These are phyloP conservation scores for Thyatira batis DNA, from an alignment of 2,888 invertebrate genomes.

Conservation along the genomic window DNA sequence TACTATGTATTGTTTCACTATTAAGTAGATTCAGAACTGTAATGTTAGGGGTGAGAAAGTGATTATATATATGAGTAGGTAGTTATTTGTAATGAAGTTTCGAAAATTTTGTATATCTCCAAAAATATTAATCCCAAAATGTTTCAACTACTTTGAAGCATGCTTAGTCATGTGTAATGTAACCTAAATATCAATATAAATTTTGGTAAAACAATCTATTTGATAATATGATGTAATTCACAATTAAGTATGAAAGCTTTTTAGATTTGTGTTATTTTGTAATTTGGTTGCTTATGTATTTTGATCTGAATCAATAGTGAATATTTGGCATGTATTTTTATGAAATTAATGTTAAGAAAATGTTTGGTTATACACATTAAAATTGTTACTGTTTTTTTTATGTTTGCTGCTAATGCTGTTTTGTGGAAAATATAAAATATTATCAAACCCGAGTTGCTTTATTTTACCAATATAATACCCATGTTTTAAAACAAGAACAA, in stretches of 20 bases:
- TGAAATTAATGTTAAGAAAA: not conserved
- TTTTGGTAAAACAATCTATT: not conserved
- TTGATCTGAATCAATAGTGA: not conserved
- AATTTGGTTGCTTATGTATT: not conserved
- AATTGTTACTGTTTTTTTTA: conserved; percentile 31
- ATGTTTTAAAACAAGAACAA: not conserved
- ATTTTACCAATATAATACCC: not conserved
- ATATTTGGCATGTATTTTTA: conserved; percentile 15
- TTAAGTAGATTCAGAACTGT: too few relatives aligned
- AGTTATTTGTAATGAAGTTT: too few relatives aligned
- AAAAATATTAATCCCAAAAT: too few relatives aligned
- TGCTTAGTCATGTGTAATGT: too few relatives aligned
- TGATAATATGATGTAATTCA: not conserved
- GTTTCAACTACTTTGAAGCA: too few relatives aligned
- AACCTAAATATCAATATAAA: too few relatives aligned
- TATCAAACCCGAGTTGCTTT: conserved; percentile 3
- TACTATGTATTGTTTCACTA: too few relatives aligned
- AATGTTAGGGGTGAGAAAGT: too few relatives aligned
- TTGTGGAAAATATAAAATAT: conserved; percentile 23
- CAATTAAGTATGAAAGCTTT: too few relatives aligned
- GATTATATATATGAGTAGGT: too few relatives aligned
- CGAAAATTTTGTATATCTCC: too few relatives aligned
- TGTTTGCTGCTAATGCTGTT: conserved; percentile 15
- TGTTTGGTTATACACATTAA: conserved; percentile 16
- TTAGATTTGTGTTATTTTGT: too few relatives aligned